Evolutionary conservation across 2,113 vertebrate genomes (phyloP), one percentile per base, ranked within the genome.

Genomic region (Xenus cinereus): DNA sequence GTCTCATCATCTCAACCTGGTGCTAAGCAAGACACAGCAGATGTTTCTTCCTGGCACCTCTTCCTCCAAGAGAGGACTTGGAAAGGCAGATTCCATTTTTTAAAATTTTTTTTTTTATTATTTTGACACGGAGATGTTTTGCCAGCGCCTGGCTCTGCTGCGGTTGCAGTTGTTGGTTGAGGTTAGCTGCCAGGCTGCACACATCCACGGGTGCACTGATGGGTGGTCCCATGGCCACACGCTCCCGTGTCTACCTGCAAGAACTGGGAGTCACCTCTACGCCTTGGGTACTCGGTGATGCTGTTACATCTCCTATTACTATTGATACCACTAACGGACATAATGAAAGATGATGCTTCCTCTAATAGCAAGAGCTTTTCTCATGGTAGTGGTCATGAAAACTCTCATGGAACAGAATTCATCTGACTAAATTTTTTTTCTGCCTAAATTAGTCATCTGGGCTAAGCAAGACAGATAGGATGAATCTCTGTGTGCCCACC

Each of bases 1-100:
- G n/a, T 43, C 41, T 28, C 72, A 71, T 62, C 51, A 20, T 17
- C 14, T 60, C 74, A 89, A 12, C 22, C 62, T 50, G 69, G 84
- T 73, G 87, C 94, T 97, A 95, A 95, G 81, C 67, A 19, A 54
- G 72, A 20, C 63, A 80, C 23, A 56, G 76, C 74, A 87, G 92
- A 24, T 33, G 67, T 82, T 79, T 39, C 21, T 60, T 26, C 6
- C 57, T 50, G 48, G 14, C 84, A 66, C 68, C 62, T 96, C 69
- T 93, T 92, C 89, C 90, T 95, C 63, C 89, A 92, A 71, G 76
- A 87, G 69, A 93, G 8, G 43, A 26, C n/a, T n/a, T 59, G 30
- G 75, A 71, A 82, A 84, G 21, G 63, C 33, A 68, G 12, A 62
- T 4, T 68, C 35, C 22, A 4, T 41, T 41, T 35, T 46, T 46